These are phyloP conservation scores for Carassius gibelio DNA, from an alignment of 2,113 vertebrate genomes.

Conservation along the genomic window DNA sequence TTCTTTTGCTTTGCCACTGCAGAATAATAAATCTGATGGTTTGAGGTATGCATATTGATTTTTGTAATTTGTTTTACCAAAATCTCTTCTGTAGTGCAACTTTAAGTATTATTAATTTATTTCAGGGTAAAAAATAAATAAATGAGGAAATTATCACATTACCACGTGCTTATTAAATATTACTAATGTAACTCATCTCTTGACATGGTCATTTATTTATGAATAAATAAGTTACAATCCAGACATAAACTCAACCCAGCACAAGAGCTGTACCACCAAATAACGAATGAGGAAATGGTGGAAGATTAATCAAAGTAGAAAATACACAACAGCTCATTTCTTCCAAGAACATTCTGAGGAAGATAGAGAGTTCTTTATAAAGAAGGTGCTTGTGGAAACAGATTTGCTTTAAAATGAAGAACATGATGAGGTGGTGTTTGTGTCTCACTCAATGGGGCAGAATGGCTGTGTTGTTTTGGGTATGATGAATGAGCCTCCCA, in stretches of 20 bases:
- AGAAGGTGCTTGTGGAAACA: constrained; percentile 13
- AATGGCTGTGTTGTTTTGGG: constrained; percentile 48
- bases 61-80: background rate
- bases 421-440: constrained; percentile 26
- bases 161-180: background rate
- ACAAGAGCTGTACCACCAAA: background rate
- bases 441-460: constrained; percentile 31
- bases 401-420: constrained; percentile 55
- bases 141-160: background rate
- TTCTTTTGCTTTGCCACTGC: background rate
- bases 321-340: constrained; percentile 17
- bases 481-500: constrained; percentile 61
- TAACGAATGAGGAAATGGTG: constrained; percentile 10
- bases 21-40: no score
- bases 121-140: background rate
- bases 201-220: constrained; percentile 33
- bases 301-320: constrained; percentile 40
- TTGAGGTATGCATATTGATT: background rate
- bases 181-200: background rate
- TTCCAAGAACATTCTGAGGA: constrained; percentile 1
- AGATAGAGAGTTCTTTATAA: constrained; percentile 21
- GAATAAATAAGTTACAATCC: constrained; percentile 3
- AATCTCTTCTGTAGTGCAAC: background rate
- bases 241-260: constrained; percentile 8
- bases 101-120: background rate